Percentiles rank a stretch among this genome's conserved stretches.
phyloP scores from a whole-genome alignment of 1,140 invertebrate genomes.

The Zaprionus taronus region DNA sequence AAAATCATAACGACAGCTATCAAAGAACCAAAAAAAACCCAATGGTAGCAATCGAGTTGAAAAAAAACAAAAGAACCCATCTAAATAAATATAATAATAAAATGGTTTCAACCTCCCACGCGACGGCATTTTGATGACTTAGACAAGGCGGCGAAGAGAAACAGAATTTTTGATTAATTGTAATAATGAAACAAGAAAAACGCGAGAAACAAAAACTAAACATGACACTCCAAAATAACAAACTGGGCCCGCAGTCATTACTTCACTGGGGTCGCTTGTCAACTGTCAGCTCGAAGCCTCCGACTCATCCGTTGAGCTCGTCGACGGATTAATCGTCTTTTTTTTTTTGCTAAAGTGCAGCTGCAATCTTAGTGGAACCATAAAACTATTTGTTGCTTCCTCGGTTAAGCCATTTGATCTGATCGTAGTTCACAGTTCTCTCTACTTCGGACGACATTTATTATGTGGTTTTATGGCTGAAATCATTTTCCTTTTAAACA shows the following conservation, averaged over 20 bases:
- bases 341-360: slow-evolving; percentile 25
- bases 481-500: slow-evolving; percentile 17
- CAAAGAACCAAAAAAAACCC: slow-evolving; percentile 9
- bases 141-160: slow-evolving; percentile 9
- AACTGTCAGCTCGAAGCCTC: slow-evolving; percentile 34
- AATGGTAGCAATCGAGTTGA: slow-evolving; percentile 16
- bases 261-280: slow-evolving; percentile 27
- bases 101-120: slow-evolving; percentile 43
- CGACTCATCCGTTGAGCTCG: slow-evolving; percentile 22
- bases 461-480: slow-evolving; percentile 33
- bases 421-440: slow-evolving; percentile 30
- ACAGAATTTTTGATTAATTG: slow-evolving; percentile 46
- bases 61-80: slow-evolving; percentile 49
- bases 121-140: slow-evolving; percentile 2
- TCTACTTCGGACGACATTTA: slow-evolving; percentile 23
- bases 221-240: slow-evolving; percentile 28
- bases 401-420: slow-evolving; percentile 28
- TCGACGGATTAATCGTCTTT: slow-evolving; percentile 22
- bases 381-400: slow-evolving; percentile 23
- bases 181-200: slow-evolving; percentile 23
- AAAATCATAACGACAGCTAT: slow-evolving; percentile 54
- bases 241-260: slow-evolving; percentile 4
- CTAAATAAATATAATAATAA: slow-evolving; percentile 42
- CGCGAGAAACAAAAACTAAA: background rate
- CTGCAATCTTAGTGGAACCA: slow-evolving; percentile 18